These are phyloP conservation scores for Leptinotarsa tumamoca DNA, from an alignment of 2,888 invertebrate species.

Conservation along the genomic window DNA sequence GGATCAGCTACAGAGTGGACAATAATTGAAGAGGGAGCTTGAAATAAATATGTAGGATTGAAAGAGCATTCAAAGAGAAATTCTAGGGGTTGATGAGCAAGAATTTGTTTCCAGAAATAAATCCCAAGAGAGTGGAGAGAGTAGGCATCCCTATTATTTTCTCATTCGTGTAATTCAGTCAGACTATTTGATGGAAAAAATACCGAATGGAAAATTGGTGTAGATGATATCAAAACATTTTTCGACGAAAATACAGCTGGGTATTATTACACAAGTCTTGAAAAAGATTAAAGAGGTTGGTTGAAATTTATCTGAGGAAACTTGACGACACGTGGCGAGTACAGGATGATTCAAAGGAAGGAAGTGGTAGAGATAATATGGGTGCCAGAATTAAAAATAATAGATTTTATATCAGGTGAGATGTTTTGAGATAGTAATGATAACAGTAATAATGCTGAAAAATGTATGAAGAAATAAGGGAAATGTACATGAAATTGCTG, in stretches of 20 bases:
- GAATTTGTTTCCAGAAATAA: constrained; percentile 11
- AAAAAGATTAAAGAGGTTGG: constrained; percentile 13
- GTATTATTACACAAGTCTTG: constrained; percentile 15
- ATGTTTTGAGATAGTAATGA: background rate
- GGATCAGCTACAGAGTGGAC: background rate
- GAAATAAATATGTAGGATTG: background rate
- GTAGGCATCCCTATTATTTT: background rate
- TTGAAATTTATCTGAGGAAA: constrained; percentile 5
- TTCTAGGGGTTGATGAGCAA: background rate
- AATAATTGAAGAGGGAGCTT: background rate
- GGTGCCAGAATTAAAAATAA: background rate
- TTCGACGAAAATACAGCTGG: background rate
- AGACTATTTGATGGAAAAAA: background rate
- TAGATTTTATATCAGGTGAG: background rate
- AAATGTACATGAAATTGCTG: constrained; percentile 12
- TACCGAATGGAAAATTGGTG: background rate
- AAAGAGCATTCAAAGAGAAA: constrained; percentile 1
- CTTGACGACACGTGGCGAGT: background rate
- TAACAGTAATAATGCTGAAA: background rate
- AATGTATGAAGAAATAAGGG: background rate
- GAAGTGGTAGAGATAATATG: background rate
- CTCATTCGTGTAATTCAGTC: background rate
- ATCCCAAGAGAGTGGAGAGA: background rate
- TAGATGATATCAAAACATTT: constrained; percentile 14
- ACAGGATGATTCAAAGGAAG: background rate